Percentiles rank a stretch among this genome's conserved stretches.
Evolutionary conservation across 1,140 invertebrate genomes (phyloP).

Genomic region (Copidosoma floridanum): DNA sequence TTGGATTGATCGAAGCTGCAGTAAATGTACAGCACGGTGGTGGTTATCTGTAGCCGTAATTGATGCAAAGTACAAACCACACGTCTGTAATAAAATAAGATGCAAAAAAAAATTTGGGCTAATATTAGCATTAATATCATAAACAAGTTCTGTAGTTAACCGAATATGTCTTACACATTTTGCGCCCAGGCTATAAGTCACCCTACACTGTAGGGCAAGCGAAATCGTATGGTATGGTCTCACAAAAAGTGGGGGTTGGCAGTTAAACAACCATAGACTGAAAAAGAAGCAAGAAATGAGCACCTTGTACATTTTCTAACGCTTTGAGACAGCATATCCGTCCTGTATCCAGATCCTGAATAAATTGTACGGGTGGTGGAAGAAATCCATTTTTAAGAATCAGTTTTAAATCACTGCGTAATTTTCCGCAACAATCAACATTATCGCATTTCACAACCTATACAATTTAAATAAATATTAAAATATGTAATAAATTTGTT

Average conservation of each 20-base stretch:
- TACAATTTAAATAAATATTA: not conserved
- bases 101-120: not conserved
- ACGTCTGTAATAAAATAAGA: not conserved
- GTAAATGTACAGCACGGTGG: not conserved
- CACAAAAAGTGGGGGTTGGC: not conserved
- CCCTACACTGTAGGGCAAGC: conserved; percentile 10
- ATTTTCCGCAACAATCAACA: no score
- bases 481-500: not conserved
- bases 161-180: conserved; percentile 8
- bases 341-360: not conserved
- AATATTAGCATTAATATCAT: not conserved
- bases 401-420: conserved; percentile 3
- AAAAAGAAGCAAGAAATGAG: no score
- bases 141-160: no score
- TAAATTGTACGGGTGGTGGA: conserved; percentile 7
- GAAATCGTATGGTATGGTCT: conserved; percentile 4
- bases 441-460: no score
- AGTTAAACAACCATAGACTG: not conserved
- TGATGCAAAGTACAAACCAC: not conserved
- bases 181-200: not conserved
- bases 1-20: not conserved
- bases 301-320: not conserved
- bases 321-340: not conserved
- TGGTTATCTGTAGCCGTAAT: not conserved
- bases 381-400: no score